These are phyloP conservation scores for Octodon degus DNA, from an alignment of 2,113 vertebrate species.

Conservation along the genomic window DNA sequence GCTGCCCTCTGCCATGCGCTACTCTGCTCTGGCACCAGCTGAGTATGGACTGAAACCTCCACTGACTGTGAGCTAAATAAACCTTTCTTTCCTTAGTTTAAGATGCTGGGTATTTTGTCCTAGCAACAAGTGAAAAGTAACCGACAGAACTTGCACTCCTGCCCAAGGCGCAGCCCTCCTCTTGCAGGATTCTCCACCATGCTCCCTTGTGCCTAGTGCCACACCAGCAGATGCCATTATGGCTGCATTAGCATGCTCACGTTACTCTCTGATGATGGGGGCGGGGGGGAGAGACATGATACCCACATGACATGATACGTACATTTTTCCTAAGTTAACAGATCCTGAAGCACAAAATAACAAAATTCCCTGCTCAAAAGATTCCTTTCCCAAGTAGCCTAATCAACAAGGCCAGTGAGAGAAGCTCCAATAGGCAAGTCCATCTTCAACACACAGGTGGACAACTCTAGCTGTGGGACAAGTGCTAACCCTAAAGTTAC, in stretches of 20 bases:
- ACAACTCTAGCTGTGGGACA: neutral
- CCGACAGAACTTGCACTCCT: neutral
- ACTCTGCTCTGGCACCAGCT: no score
- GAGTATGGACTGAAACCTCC: no score
- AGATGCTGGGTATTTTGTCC: no score
- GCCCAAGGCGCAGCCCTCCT: neutral
- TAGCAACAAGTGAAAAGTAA: no score
- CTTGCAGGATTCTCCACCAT: no score
- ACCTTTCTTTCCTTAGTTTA: no score
- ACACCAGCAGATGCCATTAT: neutral
- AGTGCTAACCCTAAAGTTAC: neutral
- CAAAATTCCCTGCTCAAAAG: slow-evolving; percentile 27
- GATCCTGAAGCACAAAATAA: neutral
- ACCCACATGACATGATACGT: neutral
- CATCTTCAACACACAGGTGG: neutral
- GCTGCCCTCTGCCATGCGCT: no score
- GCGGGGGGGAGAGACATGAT: no score
- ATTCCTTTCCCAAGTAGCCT: neutral
- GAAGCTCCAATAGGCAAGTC: neutral
- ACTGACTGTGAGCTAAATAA: no score
- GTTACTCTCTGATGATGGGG: neutral
- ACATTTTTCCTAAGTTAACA: neutral
- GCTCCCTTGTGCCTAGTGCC: no score
- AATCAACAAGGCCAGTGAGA: neutral
- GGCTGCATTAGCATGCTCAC: neutral